Conservation (phyloP, 2,888 invertebrate genomes). For the Bellardia bayeri region DNA sequence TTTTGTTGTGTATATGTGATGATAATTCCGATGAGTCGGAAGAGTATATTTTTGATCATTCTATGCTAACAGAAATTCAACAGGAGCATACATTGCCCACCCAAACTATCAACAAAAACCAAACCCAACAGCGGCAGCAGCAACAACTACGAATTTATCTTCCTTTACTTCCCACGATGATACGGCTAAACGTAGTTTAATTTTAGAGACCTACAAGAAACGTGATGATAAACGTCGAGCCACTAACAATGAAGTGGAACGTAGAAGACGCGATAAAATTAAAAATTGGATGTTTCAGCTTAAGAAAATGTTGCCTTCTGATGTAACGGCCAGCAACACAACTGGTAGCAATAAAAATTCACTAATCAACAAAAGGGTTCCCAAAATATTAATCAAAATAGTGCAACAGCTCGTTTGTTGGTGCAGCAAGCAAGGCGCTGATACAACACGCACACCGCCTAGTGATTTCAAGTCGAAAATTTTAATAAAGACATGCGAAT, state of each 20-base stretch:
- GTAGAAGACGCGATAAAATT: slow-evolving; percentile 96
- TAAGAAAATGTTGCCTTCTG: slow-evolving; percentile 93
- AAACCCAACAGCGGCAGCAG: slow-evolving; percentile 39
- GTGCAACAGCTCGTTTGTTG: slow-evolving; percentile 19
- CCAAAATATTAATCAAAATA: slow-evolving; percentile 24
- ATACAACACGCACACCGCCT: slow-evolving; percentile 84
- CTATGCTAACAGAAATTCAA: slow-evolving; percentile 75
- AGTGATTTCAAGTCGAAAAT: slow-evolving; percentile 96
- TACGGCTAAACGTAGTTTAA: slow-evolving; percentile 75
- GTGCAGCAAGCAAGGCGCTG: slow-evolving; percentile 42
- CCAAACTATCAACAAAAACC: slow-evolving; percentile 51
- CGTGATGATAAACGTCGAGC: slow-evolving; percentile 95
- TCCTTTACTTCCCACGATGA: slow-evolving; percentile 46
- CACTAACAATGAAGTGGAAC: slow-evolving; percentile 98
- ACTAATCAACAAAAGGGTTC: slow-evolving; percentile 26
- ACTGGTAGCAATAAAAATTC: too few species aligned
- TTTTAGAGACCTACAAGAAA: slow-evolving; percentile 83
- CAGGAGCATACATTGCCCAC: slow-evolving; percentile 75
- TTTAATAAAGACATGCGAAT: slow-evolving; percentile 97
- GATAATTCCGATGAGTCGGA: slow-evolving; percentile 79
- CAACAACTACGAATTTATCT: slow-evolving; percentile 31
- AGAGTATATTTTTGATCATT: slow-evolving; percentile 78
- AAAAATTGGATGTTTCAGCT: slow-evolving; percentile 98
- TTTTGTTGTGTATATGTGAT: slow-evolving; percentile 80
- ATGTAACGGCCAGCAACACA: slow-evolving; percentile 25